phyloP scores from a whole-genome alignment of 1,140 invertebrate species.

The Drosophila pseudoobscura region DNA sequence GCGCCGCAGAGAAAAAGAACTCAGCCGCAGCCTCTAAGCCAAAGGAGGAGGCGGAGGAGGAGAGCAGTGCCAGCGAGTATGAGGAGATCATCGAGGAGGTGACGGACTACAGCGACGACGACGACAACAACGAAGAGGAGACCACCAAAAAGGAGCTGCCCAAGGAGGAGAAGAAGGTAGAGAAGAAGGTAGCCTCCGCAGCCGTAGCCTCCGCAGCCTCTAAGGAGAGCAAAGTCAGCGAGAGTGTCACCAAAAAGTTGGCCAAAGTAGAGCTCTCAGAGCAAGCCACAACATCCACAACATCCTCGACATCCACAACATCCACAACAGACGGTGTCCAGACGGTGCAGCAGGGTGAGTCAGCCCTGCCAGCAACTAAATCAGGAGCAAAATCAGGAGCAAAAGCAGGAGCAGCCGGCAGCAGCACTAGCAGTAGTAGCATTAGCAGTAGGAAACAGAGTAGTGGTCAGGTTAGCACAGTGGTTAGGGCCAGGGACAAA shows the following conservation, averaged over 20 bases:
- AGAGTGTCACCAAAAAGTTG: constrained; percentile 84
- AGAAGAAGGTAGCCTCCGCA: constrained; percentile 73
- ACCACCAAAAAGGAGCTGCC: constrained; percentile 23
- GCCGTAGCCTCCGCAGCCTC: constrained; percentile 59
- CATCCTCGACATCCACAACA: constrained; percentile 5
- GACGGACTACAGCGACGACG: constrained; percentile 72
- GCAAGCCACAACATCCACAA: constrained; percentile 24
- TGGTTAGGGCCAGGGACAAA: constrained; percentile 50
- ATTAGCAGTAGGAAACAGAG: constrained; percentile 51
- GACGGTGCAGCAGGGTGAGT: constrained; percentile 64
- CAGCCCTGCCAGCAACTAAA: constrained; percentile 44
- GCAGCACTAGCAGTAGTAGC: constrained; percentile 38
- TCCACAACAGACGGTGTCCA: constrained; percentile 38
- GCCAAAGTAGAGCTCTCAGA: constrained; percentile 61
- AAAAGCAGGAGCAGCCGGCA: constrained; percentile 25
- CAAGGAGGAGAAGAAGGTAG: constrained; percentile 20
- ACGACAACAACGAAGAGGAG: constrained; percentile 53
- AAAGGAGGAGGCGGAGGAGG: constrained; percentile 50
- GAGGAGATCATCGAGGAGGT: constrained; percentile 82
- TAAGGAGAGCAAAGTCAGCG: constrained; percentile 86
- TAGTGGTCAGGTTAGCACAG: constrained; percentile 63
- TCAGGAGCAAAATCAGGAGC: constrained; percentile 16
- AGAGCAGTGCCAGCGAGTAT: constrained; percentile 82
- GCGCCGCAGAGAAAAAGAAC: constrained; percentile 62
- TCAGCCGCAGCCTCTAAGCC: constrained; percentile 54